phyloP scores from a whole-genome alignment of 2,888 invertebrate species.

The Drosophila putrida region DNA sequence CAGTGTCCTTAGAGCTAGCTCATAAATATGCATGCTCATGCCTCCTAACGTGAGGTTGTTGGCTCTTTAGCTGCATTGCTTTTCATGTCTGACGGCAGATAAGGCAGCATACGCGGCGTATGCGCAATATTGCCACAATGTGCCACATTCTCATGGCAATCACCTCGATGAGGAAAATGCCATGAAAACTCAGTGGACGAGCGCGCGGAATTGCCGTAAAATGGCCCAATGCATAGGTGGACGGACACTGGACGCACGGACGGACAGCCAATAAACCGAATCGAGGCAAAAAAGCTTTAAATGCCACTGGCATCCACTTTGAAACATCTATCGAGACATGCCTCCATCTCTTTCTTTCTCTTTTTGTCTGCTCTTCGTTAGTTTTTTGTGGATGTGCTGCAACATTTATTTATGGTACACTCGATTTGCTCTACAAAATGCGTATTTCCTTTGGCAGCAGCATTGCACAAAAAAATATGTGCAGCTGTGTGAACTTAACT shows the following conservation, averaged over 20 bases:
- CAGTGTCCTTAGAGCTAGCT: conserved; percentile 54
- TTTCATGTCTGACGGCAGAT: conserved; percentile 41
- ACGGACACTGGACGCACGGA: conserved; percentile 19
- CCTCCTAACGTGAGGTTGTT: conserved; percentile 18
- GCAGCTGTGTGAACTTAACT: conserved; percentile 19
- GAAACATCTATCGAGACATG: conserved; percentile 23
- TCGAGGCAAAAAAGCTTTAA: conserved; percentile 60
- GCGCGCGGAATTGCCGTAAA: conserved; percentile 23
- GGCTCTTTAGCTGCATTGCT: conserved; percentile 28
- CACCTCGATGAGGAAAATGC: conserved; percentile 23
- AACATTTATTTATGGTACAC: conserved; percentile 63
- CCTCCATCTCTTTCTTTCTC: too few relatives aligned
- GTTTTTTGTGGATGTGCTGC: conserved; percentile 17
- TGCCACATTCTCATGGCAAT: conserved; percentile 39
- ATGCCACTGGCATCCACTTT: conserved; percentile 37
- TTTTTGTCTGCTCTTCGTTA: conserved; percentile 1
- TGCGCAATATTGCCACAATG: conserved; percentile 58
- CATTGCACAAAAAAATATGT: conserved; percentile 11
- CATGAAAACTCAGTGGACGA: conserved; percentile 20
- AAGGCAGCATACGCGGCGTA: conserved; percentile 54
- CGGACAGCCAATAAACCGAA: conserved; percentile 54
- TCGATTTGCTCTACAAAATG: conserved; percentile 58
- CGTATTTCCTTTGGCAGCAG: conserved; percentile 27
- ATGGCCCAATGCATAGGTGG: conserved; percentile 24
- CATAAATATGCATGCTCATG: conserved; percentile 74